Percentiles rank a stretch among this genome's conserved stretches.
These are phyloP conservation scores for Omphaloscelis lunosa DNA, from an alignment of 2,888 invertebrate genomes.

Conservation along the genomic window DNA sequence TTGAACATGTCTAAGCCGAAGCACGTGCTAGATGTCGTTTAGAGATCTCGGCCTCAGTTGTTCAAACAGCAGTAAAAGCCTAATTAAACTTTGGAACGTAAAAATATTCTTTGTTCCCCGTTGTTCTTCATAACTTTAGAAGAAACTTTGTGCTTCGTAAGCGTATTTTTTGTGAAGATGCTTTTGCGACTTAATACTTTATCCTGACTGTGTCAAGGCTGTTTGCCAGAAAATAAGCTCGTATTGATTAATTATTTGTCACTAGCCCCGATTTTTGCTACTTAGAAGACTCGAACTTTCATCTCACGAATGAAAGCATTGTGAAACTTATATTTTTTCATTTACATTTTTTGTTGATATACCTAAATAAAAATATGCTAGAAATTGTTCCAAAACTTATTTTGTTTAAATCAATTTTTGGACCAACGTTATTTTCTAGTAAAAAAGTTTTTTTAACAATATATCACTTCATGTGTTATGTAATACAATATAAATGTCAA, in stretches of 20 bases:
- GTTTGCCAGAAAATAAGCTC: constrained; percentile 37
- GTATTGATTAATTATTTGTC: constrained; percentile 47
- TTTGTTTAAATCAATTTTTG: neutral
- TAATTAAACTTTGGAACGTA: constrained; percentile 4
- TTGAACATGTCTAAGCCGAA: neutral
- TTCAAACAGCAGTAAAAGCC: neutral
- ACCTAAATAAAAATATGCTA: neutral
- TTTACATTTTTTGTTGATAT: neutral
- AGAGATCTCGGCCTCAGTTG: neutral
- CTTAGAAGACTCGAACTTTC: constrained; percentile 2
- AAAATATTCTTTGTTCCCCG: neutral
- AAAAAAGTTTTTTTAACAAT: neutral
- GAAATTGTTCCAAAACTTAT: neutral
- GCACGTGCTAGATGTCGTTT: neutral
- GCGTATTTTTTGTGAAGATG: constrained; percentile 17
- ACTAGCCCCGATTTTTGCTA: constrained; percentile 4
- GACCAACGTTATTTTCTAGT: neutral
- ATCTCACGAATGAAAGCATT: neutral
- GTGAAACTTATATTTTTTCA: neutral
- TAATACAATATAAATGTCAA: neutral
- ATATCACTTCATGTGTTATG: neutral
- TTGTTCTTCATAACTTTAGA: constrained; percentile 11
- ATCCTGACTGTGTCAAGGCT: constrained; percentile 48
- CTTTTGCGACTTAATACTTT: neutral
- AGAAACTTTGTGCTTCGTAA: constrained; percentile 15